These are phyloP conservation scores for Acanthaster planci DNA, from an alignment of 35 echinoderm and acorn worm species.

Conservation along the genomic window DNA sequence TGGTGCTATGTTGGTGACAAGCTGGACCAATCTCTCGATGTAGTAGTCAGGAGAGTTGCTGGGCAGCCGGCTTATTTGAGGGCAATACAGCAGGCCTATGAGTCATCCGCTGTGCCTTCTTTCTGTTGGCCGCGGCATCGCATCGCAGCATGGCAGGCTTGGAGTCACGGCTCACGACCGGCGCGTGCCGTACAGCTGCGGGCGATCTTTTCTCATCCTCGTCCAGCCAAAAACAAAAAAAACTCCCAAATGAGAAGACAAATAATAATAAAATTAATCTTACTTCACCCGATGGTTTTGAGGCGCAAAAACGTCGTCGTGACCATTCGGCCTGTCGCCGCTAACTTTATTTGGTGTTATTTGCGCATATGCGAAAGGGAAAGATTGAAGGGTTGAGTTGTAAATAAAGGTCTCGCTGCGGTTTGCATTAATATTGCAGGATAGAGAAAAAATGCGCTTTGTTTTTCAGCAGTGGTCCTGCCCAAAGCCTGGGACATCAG, in stretches of 20 bases:
- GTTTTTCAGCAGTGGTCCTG: no score
- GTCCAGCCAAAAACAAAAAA: not conserved
- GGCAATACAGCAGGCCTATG: not conserved
- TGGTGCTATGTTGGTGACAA: not conserved
- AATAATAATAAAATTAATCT: no score
- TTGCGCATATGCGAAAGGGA: not conserved
- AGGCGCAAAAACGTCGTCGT: constrained; percentile 1
- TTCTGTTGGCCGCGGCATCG: not conserved
- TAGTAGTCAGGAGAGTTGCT: not conserved
- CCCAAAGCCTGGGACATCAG: no score
- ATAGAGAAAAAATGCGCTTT: no score
- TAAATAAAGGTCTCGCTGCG: no score
- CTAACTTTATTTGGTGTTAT: constrained; percentile 21
- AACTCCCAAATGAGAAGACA: not conserved
- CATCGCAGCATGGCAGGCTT: no score
- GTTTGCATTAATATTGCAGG: no score
- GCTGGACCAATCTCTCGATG: not conserved
- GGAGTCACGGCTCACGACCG: constrained; percentile 1
- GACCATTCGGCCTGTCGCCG: not conserved
- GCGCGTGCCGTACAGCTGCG: constrained; percentile 12
- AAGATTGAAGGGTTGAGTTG: no score
- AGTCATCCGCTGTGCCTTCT: not conserved
- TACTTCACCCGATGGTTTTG: not conserved
- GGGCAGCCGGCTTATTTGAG: not conserved
- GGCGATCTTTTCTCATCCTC: not conserved